These are phyloP conservation scores for Pelecanoides urinatrix DNA, from an alignment of 2,113 vertebrate species.

Conservation along the genomic window DNA sequence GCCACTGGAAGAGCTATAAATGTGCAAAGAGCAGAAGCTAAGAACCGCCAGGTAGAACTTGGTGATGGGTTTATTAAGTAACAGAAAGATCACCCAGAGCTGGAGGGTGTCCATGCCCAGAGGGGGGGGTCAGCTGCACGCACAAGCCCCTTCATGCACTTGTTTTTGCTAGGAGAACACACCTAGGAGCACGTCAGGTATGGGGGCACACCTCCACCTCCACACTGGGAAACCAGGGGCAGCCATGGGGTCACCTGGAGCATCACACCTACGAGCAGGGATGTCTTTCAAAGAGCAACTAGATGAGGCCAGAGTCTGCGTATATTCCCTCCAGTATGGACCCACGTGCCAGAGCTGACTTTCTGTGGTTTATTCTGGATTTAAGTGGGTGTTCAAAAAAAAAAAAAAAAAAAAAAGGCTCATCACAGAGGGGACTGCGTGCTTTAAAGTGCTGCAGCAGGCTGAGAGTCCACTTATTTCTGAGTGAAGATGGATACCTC, in stretches of 20 bases:
- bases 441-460: conserved; percentile 2
- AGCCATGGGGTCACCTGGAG: not conserved
- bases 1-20: conserved; percentile 1
- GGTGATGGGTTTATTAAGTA: not conserved
- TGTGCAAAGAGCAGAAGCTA: not conserved
- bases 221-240: fast-evolving
- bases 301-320: fast-evolving
- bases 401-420: not conserved
- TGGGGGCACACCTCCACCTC: not conserved
- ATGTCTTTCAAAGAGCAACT: not conserved
- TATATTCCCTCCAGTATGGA: not conserved
- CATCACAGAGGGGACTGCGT: fast-evolving
- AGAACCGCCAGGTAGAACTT: not conserved
- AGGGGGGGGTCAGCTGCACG: not conserved
- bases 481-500: conserved; percentile 55
- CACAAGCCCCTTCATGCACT: not conserved
- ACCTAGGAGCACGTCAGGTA: not conserved
- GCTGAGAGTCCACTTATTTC: conserved; percentile 23
- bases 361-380: not conserved
- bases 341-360: not conserved
- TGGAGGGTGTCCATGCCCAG: not conserved
- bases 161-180: not conserved
- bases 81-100: not conserved
- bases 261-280: not conserved
- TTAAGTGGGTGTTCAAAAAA: not conserved